Base-by-base conservation (phyloP, 1,140 invertebrate species). In the Callitettix versicolor region DNA sequence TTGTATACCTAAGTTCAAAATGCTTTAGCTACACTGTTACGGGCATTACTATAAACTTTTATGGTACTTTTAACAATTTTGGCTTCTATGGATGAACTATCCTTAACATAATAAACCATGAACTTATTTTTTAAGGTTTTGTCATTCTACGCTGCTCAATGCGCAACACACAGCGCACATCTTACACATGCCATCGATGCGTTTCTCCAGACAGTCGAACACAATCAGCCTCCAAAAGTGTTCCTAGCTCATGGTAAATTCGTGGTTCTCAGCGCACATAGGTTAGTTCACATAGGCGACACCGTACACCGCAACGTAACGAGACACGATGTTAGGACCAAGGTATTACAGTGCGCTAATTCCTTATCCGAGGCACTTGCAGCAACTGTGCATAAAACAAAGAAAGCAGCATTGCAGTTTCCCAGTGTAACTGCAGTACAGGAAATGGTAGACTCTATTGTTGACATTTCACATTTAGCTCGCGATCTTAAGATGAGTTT, bases 231-330 rank as follows among this genome's bases (percentile, higher is more conserved):
- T 9, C 92, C 93, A 0, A 91, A 91, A 71, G 85, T 80, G 49
- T 82, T 81, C 61, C 80, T 96, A 15, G 88, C 88, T 21, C 88
- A 95, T 67, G 88, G 89, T 12, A 96, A 96, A 70, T 93, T 93
- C 69, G 90, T 97, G 2, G 86, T 96, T 17, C 73, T 96, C 4
- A 88, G 86, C 65, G 91, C 92, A 18, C 91, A 95, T 66, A 86
- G 92, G 67, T 76, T 97, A 60, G 88, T 96, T 6, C 88, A 90
- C 65, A 94, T 95, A 57, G 92, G 92, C 11, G 92, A 96, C 72
- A 91, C 88, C 5, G 85, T 97, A 33, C 84, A 87, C 71, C 78
- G 85, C 64, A 85, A 89, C 71, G 76, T 91, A 14, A 75, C 76
- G 14, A 78, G 85, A 60, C 75, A 80, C 42, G 80, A 84, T 50